These are phyloP conservation scores for Chaetogeoica ovagalla DNA, from an alignment of 2,888 invertebrate species.

Conservation along the genomic window DNA sequence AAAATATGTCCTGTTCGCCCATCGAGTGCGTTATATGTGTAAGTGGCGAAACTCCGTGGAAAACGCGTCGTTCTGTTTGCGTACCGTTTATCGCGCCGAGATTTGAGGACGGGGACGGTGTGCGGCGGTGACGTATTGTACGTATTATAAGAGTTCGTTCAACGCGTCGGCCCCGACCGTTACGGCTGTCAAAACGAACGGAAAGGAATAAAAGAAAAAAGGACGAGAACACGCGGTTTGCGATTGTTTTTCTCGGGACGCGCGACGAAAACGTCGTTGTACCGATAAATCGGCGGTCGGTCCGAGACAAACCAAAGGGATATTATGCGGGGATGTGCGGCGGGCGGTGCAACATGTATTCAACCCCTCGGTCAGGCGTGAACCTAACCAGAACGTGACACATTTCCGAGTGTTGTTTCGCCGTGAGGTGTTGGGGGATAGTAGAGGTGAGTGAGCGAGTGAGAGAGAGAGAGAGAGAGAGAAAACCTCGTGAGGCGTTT, in stretches of 20 bases:
- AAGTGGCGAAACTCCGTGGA: no score
- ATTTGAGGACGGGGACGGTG: not conserved
- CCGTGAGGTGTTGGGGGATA: constrained; percentile 11
- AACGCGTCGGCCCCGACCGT: not conserved
- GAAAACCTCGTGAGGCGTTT: not conserved
- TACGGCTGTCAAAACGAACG: constrained; percentile 19
- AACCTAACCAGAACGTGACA: constrained; percentile 48
- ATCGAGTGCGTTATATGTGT: no score
- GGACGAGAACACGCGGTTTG: constrained; percentile 25
- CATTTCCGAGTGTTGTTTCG: constrained; percentile 45
- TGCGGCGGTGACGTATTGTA: no score
- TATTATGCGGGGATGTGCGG: not conserved
- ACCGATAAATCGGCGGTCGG: constrained; percentile 39
- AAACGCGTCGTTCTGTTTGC: no score
- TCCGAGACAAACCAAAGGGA: no score
- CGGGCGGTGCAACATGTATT: not conserved
- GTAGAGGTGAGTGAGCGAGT: not conserved
- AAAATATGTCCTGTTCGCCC: no score
- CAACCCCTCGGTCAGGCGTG: constrained; percentile 22
- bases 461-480: no score
- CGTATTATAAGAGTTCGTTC: not conserved
- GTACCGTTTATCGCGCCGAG: no score
- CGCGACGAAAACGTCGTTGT: constrained; percentile 11
- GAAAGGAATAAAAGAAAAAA: not conserved
- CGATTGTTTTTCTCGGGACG: constrained; percentile 15